Conservation (phyloP, 2,113 vertebrate genomes). For the Corythaeola cristata region DNA sequence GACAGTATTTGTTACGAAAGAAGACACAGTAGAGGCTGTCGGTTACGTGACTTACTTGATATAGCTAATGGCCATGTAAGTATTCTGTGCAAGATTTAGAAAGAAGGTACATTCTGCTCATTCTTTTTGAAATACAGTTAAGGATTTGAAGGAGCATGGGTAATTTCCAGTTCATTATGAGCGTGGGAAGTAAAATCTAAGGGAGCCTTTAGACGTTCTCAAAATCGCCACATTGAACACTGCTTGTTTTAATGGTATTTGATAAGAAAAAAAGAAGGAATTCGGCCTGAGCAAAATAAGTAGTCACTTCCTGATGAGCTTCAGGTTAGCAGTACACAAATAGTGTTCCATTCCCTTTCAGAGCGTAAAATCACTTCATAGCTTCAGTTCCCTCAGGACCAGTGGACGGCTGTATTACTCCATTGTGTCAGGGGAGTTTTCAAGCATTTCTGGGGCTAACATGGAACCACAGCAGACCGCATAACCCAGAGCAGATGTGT, state of each 20-base stretch:
- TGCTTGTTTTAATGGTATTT: background rate
- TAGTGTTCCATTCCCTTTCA: background rate
- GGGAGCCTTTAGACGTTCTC: background rate
- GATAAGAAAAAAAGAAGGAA: background rate
- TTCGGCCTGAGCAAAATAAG: background rate
- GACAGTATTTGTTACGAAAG: slow-evolving; percentile 96
- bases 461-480: background rate
- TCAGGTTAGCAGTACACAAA: background rate
- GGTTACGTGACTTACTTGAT: slow-evolving; percentile 91
- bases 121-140: background rate
- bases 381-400: background rate
- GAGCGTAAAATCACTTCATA: background rate
- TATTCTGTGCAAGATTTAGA: background rate
- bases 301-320: background rate
- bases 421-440: background rate
- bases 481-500: rapidly evolving
- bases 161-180: background rate
- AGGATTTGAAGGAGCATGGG: rapidly evolving
- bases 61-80: slow-evolving; percentile 92
- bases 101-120: background rate
- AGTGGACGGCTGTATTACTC: background rate
- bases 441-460: background rate
- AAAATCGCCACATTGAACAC: background rate
- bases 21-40: slow-evolving; percentile 87
- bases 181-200: background rate